A percentile compares a stretch with the other conserved stretches of the same genome.
Conservation (phyloP, 2,888 invertebrate species). For the Harpagoxenus sublaevis region DNA sequence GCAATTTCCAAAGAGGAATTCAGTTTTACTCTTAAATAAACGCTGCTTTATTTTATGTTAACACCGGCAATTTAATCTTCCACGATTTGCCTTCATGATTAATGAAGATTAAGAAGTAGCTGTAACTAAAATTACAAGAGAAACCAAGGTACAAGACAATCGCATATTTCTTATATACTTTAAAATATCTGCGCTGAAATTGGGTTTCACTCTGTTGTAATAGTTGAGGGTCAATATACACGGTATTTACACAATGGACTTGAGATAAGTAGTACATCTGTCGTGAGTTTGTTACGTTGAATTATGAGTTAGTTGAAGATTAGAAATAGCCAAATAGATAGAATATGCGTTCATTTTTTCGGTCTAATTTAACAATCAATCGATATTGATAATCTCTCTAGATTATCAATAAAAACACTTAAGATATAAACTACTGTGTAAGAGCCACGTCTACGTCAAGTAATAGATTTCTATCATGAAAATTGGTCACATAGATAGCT, state of each 20-base stretch:
- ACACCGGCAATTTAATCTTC: background rate
- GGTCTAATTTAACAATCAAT: background rate
- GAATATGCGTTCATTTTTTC: background rate
- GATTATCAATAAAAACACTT: background rate
- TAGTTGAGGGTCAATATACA: background rate
- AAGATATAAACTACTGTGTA: background rate
- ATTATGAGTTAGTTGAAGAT: background rate
- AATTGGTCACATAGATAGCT: background rate
- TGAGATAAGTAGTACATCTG: conserved; percentile 7
- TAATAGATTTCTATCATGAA: background rate
- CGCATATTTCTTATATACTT: background rate
- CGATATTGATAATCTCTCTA: background rate
- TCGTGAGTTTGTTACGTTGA: background rate
- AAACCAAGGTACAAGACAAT: background rate
- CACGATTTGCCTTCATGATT: background rate
- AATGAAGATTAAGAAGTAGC: background rate
- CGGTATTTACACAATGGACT: background rate
- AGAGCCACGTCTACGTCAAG: background rate
- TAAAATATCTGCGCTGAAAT: background rate
- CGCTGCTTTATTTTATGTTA: background rate
- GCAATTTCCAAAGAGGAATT: background rate
- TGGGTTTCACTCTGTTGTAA: background rate
- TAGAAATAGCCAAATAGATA: background rate
- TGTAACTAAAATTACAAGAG: background rate
- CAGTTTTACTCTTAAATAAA: background rate